Evolutionary conservation across 23 tunicate species (phyloP).

Genomic region (Aplidium turbinatum): DNA sequence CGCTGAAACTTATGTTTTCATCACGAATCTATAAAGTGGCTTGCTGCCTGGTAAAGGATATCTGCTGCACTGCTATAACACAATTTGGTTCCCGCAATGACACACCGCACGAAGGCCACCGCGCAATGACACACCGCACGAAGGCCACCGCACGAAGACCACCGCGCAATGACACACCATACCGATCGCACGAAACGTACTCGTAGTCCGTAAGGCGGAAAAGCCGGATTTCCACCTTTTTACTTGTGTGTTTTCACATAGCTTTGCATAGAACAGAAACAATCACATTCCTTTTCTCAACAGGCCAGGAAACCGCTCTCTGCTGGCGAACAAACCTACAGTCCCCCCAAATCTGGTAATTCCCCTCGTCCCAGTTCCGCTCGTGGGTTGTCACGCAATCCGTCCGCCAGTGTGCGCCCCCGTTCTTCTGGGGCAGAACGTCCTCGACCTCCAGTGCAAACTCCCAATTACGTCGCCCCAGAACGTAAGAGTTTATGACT

Average conservation of each 20-base stretch:
- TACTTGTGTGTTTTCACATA: too few relatives aligned
- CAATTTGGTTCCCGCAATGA: conserved; percentile 5
- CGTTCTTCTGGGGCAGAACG: conserved; percentile 53
- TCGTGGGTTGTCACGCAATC: conserved; percentile 37
- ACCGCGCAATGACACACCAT: background rate
- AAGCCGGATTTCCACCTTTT: too few relatives aligned
- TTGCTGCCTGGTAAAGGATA: too few relatives aligned
- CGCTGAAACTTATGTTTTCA: too few relatives aligned
- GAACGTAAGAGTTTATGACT: conserved; percentile 69
- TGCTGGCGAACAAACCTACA: background rate
- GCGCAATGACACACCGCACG: background rate
- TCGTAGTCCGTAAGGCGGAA: too few relatives aligned
- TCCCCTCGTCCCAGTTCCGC: conserved; percentile 84
- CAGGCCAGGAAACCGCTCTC: conserved; percentile 5
- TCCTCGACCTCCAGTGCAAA: conserved; percentile 41
- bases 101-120: background rate
- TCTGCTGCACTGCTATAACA: too few relatives aligned
- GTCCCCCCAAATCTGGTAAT: conserved; percentile 30
- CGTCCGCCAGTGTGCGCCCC: conserved; percentile 52
- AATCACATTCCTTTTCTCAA: background rate
- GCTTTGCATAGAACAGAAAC: too few relatives aligned
- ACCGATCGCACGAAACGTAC: background rate
- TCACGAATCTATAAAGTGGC: too few relatives aligned
- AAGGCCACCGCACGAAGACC: background rate
- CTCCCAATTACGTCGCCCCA: conserved; percentile 40